phyloP scores from a whole-genome alignment of 2,888 invertebrate species.

The Calephelis perditalis region DNA sequence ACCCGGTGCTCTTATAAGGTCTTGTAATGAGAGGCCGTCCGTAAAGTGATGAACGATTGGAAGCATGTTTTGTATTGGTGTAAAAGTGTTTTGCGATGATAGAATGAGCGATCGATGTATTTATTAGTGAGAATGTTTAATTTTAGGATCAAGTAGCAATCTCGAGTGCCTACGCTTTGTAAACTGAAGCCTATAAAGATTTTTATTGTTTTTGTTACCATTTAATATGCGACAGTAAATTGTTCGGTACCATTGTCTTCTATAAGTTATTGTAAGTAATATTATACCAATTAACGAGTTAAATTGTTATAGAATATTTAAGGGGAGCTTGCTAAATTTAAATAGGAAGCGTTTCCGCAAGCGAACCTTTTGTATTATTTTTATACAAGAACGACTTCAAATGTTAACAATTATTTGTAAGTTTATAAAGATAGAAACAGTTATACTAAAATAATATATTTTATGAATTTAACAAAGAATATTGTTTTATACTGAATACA shows the following conservation, averaged over 20 bases:
- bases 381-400: constrained; percentile 69
- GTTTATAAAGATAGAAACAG: constrained; percentile 72
- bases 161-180: constrained; percentile 79
- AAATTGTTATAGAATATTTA: constrained; percentile 65
- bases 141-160: constrained; percentile 72
- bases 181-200: constrained; percentile 72
- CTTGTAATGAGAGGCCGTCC: constrained; percentile 70
- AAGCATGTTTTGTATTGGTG: constrained; percentile 42
- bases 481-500: constrained; percentile 77
- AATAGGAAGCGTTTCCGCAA: constrained; percentile 30
- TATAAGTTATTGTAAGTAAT: constrained; percentile 68
- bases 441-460: constrained; percentile 77
- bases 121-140: constrained; percentile 74
- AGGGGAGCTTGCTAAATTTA: constrained; percentile 42
- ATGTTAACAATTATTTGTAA: constrained; percentile 77
- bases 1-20: constrained; percentile 75
- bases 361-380: constrained; percentile 70
- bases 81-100: constrained; percentile 46
- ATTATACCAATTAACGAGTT: constrained; percentile 75
- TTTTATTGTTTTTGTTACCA: constrained; percentile 77
- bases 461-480: constrained; percentile 77
- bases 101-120: constrained; percentile 60
- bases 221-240: constrained; percentile 60
- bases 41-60: constrained; percentile 48
- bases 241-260: constrained; percentile 74